Conservation (phyloP, 2,113 vertebrate genomes). For the Laticauda laticaudata region DNA sequence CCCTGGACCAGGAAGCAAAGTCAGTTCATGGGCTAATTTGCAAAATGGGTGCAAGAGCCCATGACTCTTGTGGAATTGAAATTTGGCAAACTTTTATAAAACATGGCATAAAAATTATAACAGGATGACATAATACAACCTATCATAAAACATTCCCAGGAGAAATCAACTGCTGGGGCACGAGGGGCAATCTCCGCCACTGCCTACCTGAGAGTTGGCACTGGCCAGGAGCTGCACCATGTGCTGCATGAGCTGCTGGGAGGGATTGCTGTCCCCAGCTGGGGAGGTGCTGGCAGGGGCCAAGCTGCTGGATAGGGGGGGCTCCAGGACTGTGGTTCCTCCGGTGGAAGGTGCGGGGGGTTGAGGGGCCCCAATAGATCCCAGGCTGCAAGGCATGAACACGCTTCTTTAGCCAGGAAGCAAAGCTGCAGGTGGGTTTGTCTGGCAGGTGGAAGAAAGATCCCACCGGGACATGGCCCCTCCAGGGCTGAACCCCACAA, state of each 20-base stretch:
- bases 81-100: not conserved
- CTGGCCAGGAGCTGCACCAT: conserved; percentile 95
- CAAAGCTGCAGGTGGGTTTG: not conserved
- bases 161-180: not conserved
- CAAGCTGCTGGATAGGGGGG: conserved; percentile 79
- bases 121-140: not conserved
- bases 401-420: not conserved
- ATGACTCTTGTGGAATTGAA: not conserved
- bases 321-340: conserved; percentile 84
- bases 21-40: not conserved
- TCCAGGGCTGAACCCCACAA: not conserved
- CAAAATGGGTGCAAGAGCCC: not conserved
- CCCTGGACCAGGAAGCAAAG: not conserved
- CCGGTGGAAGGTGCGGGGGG: conserved; percentile 85
- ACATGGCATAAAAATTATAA: not conserved
- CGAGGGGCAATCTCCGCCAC: fast-evolving
- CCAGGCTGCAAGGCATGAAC: conserved; percentile 72
- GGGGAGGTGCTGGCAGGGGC: conserved; percentile 74
- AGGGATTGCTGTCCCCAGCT: conserved; percentile 62
- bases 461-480: not conserved
- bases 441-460: not conserved
- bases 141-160: not conserved
- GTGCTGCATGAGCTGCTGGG: conserved; percentile 87
- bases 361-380: conserved; percentile 84
- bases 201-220: conserved; percentile 76